These are phyloP conservation scores for Lasioglossum marginatum DNA, from an alignment of 2,888 invertebrate species.

Conservation along the genomic window DNA sequence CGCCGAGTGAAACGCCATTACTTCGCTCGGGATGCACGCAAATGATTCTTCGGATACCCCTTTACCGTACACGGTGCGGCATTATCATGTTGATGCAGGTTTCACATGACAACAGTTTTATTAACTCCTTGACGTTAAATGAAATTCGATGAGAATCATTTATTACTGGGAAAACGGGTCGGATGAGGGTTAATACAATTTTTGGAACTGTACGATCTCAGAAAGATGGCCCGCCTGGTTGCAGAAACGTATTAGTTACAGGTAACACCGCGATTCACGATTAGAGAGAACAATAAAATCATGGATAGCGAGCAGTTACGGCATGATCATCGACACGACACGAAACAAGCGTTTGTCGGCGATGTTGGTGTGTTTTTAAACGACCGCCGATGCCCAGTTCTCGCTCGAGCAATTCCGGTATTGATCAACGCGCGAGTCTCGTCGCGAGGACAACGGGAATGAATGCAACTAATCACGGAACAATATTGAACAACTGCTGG, in stretches of 20 bases:
- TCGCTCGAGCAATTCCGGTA: slow-evolving; percentile 15
- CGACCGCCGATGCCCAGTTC: neutral
- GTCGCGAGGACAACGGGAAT: neutral
- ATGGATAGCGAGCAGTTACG: neutral
- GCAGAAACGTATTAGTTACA: neutral
- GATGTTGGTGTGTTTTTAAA: neutral
- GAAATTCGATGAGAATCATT: neutral
- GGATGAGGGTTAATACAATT: too few relatives aligned
- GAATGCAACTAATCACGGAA: slow-evolving; percentile 21
- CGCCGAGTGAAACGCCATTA: slow-evolving; percentile 25
- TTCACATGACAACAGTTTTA: neutral
- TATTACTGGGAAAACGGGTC: too few relatives aligned
- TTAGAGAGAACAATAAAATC: neutral
- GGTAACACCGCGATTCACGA: neutral
- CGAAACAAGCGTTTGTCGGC: neutral
- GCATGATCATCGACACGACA: neutral
- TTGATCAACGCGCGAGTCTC: slow-evolving; percentile 11
- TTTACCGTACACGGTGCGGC: neutral
- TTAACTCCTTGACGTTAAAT: neutral
- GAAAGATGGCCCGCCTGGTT: too few relatives aligned
- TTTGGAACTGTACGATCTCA: too few relatives aligned
- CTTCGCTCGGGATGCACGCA: neutral
- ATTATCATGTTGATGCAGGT: neutral
- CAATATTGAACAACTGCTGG: slow-evolving; percentile 11
- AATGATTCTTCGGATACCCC: neutral